A percentile compares a stretch with the other conserved stretches of the same genome.
These are phyloP conservation scores for Drosophila subsilvestris DNA, from an alignment of 2,888 invertebrate species.

Conservation along the genomic window DNA sequence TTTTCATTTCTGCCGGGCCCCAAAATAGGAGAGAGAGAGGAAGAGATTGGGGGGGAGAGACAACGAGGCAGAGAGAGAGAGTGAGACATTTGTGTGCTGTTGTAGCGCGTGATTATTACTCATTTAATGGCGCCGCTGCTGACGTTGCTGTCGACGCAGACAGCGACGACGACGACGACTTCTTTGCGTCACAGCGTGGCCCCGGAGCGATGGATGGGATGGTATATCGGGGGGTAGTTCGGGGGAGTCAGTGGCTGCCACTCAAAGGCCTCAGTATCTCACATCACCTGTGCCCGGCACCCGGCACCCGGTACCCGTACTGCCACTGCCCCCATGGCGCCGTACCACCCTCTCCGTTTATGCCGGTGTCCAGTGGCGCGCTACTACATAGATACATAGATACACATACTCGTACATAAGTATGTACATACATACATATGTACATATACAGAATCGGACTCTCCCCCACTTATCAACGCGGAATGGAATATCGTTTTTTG, in stretches of 20 bases:
- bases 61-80: background rate
- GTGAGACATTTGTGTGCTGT: slow-evolving; percentile 2
- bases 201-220: background rate
- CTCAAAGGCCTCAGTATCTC: slow-evolving; percentile 9
- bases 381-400: background rate
- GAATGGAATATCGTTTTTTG: slow-evolving; percentile 14
- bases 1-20: slow-evolving; percentile 30
- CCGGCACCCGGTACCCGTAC: background rate
- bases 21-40: background rate
- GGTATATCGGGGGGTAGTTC: background rate
- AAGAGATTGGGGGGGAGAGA: background rate
- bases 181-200: slow-evolving; percentile 38
- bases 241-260: slow-evolving; percentile 1
- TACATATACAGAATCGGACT: background rate
- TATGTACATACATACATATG: background rate
- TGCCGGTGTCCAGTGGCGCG: slow-evolving; percentile 2
- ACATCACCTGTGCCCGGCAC: background rate
- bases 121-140: slow-evolving; percentile 37
- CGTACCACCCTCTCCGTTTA: background rate
- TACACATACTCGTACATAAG: too few relatives aligned
- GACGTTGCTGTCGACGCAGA: slow-evolving; percentile 7
- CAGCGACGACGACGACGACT: slow-evolving; percentile 13
- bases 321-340: background rate
- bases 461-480: slow-evolving; percentile 23
- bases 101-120: slow-evolving; percentile 54